Base-by-base conservation (phyloP, 2,113 vertebrate genomes). In the Petroica traversi region DNA sequence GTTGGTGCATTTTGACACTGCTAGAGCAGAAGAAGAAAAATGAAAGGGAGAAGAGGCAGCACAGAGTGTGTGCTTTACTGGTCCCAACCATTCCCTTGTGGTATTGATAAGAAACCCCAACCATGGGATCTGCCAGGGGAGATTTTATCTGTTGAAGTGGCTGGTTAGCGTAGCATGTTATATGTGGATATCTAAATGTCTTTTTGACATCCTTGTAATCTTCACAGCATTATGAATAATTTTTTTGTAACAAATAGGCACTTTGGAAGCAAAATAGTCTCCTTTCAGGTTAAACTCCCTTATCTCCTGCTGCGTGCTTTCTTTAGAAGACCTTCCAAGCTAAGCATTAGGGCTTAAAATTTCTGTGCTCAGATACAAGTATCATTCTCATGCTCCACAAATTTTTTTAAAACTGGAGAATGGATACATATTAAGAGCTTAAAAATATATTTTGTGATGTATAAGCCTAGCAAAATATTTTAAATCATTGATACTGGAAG, bases 381-480 rank as follows among this genome's bases (percentile, higher is more conserved):
- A 94, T 96, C 81, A 92, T 96, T 97, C 95, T 85, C 40, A 29
- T 88, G 55, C 89, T 94, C n/a, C 72, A 74, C 57, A 92, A 94
- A 81, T 85, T 77, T 73, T 95, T 95, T 96, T 84, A 12, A 68
- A 93, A 92, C 88, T 62, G 86, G 71, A 97, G 97, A 78, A 93
- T 95, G 93, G 94, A 95, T 96, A 72, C 92, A 51, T 92, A 86
- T 95, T 97, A 97, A 76, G 89, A 95, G 85, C 96, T 96, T 97
- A 97, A 95, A 96, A 94, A 95, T 96, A 76, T 26, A 88, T 94
- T 95, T 93, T 86, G 51, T 76, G 90, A 94, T 96, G 54, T 88
- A 63, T 85, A 91, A 95, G 92, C 95, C 97, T 94, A 97, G 97
- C 96, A 97, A 98, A 98, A 98, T 97, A 97, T 98, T 98, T 98